Evolutionary conservation across 1,140 invertebrate genomes (phyloP).

Genomic region (Rhizoglyphus robini): DNA sequence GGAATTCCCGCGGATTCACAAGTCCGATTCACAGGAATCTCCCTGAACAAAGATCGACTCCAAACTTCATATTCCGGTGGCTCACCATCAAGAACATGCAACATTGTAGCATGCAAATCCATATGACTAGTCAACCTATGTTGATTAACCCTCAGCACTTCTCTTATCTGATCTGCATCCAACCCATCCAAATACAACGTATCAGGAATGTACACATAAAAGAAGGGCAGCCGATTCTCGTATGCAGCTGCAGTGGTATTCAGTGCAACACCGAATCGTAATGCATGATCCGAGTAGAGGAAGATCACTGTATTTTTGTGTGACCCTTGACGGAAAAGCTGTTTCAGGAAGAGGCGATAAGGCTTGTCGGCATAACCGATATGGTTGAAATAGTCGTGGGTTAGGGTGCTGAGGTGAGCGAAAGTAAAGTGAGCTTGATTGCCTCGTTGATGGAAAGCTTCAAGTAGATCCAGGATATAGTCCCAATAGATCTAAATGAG

Average conservation of each 20-base stretch:
- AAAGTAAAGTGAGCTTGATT: conserved; percentile 30
- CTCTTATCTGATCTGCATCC: background rate
- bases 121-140: background rate
- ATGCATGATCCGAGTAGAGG: conserved; percentile 30
- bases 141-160: background rate
- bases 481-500: conserved; percentile 11
- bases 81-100: too few species aligned
- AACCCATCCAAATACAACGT: background rate
- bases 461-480: conserved; percentile 1
- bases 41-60: too few species aligned
- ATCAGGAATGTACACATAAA: conserved; percentile 23
- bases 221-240: conserved; percentile 28
- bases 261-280: conserved; percentile 26
- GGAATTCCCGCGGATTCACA: too few species aligned
- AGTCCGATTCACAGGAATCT: too few species aligned
- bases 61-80: too few species aligned
- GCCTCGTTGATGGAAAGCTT: background rate
- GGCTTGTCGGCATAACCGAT: conserved; percentile 31
- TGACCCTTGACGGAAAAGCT: conserved; percentile 21
- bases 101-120: too few species aligned
- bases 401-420: conserved; percentile 32
- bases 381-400: conserved; percentile 33
- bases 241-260: conserved; percentile 23
- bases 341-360: conserved; percentile 29
- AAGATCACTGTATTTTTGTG: conserved; percentile 29